Conservation (phyloP, 2,113 vertebrate genomes). For the Scomber colias region DNA sequence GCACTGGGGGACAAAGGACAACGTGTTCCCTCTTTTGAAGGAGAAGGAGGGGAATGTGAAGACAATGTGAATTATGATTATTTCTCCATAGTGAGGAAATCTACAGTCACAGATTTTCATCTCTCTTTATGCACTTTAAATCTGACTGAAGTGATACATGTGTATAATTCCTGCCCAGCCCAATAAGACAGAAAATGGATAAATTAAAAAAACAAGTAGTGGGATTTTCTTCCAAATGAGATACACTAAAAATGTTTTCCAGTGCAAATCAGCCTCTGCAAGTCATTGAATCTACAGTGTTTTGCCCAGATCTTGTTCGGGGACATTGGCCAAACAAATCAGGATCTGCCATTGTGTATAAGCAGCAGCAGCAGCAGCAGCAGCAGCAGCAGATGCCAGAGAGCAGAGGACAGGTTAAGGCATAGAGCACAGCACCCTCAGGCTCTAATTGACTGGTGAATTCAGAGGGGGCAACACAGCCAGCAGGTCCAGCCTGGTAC, state of each 20-base stretch:
- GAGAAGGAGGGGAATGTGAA: constrained; percentile 13
- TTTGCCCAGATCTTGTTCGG: constrained; percentile 3
- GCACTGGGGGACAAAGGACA: constrained; percentile 51
- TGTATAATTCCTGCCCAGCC: not conserved
- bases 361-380: not conserved
- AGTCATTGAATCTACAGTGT: constrained; percentile 2
- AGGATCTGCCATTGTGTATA: constrained; percentile 6
- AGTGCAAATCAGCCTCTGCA: not conserved
- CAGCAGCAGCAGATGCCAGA: constrained; percentile 31
- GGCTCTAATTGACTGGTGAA: constrained; percentile 37
- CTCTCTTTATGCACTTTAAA: too few species aligned
- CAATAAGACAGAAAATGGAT: not conserved
- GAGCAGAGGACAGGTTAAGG: constrained; percentile 29
- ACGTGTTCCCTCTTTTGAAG: constrained; percentile 51
- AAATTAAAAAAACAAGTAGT: constrained; percentile 17
- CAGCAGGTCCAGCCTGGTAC: constrained; percentile 51
- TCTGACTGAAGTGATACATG: not conserved
- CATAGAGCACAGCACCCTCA: constrained; percentile 30
- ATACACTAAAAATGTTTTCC: not conserved
- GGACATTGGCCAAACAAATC: not conserved
- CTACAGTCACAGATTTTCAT: constrained; percentile 1
- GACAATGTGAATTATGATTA: constrained; percentile 5
- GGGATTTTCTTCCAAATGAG: constrained; percentile 1
- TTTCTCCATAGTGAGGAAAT: not conserved
- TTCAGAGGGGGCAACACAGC: constrained; percentile 26